Evolutionary conservation across 2,888 invertebrate genomes (phyloP).

Genomic region (Ditylenchus weischeri): DNA sequence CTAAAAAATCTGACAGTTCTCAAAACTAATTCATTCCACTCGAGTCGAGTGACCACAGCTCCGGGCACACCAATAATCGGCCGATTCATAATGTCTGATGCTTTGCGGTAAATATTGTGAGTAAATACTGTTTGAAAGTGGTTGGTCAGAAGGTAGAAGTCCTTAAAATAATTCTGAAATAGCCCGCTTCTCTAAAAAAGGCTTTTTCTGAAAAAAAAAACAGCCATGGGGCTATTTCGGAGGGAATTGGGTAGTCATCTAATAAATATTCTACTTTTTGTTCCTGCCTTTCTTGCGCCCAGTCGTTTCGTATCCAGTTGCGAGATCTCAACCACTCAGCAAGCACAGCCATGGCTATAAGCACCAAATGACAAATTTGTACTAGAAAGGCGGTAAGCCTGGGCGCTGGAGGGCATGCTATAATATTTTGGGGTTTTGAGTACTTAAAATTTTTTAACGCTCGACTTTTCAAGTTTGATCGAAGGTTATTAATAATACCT

Average conservation of each 20-base stretch:
- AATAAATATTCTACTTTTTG: not conserved
- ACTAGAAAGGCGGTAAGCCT: not conserved
- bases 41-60: conserved; percentile 74
- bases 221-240: no score
- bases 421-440: no score
- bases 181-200: not conserved
- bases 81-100: conserved; percentile 89
- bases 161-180: conserved; percentile 42
- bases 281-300: not conserved
- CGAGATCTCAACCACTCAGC: not conserved
- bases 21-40: no score
- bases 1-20: no score
- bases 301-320: not conserved
- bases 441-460: no score
- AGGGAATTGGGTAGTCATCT: not conserved
- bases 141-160: conserved; percentile 61
- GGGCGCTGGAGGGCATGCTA: not conserved
- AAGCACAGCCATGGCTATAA: not conserved
- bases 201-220: not conserved
- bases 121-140: conserved; percentile 70
- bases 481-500: no score
- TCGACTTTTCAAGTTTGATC: no score
- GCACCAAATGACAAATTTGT: not conserved
- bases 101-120: conserved; percentile 83
- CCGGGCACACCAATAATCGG: conserved; percentile 90